Percentiles rank a stretch among this genome's conserved stretches.
These are phyloP conservation scores for Dasysyrphus albostriatus DNA, from an alignment of 2,888 invertebrate species.

Conservation along the genomic window DNA sequence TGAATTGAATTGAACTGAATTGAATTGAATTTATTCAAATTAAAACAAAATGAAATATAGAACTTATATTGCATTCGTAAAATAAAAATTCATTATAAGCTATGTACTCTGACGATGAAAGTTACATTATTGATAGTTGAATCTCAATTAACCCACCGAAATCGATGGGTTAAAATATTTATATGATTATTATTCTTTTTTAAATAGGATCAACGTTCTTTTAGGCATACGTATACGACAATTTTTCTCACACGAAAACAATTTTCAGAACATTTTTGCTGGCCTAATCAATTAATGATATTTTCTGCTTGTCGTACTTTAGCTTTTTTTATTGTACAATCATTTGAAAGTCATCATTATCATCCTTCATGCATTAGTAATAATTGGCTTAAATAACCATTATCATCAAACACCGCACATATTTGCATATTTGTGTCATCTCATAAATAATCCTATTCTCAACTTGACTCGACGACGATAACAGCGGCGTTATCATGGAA, in stretches of 20 bases:
- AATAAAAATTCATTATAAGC: too few relatives aligned
- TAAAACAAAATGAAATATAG: too few relatives aligned
- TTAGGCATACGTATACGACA: too few relatives aligned
- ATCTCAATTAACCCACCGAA: too few relatives aligned
- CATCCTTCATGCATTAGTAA: not conserved
- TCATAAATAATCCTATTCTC: not conserved
- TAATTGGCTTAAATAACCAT: slow-evolving; percentile 10
- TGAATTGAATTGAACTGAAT: too few relatives aligned
- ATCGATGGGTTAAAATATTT: too few relatives aligned
- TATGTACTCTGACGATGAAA: too few relatives aligned
- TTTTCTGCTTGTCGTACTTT: not conserved
- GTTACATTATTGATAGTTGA: too few relatives aligned
- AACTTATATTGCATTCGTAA: too few relatives aligned
- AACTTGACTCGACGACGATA: not conserved
- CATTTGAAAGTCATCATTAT: not conserved
- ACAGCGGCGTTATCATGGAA: not conserved
- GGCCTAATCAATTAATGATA: not conserved
- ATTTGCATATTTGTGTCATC: not conserved
- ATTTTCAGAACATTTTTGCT: not conserved
- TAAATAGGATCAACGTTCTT: too few relatives aligned
- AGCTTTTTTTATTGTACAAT: not conserved
- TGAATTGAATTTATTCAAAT: too few relatives aligned
- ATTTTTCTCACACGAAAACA: not conserved
- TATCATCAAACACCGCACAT: slow-evolving; percentile 14
- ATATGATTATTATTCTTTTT: too few relatives aligned